Conservation (phyloP, 2,888 invertebrate species). For the Tipula unca region DNA sequence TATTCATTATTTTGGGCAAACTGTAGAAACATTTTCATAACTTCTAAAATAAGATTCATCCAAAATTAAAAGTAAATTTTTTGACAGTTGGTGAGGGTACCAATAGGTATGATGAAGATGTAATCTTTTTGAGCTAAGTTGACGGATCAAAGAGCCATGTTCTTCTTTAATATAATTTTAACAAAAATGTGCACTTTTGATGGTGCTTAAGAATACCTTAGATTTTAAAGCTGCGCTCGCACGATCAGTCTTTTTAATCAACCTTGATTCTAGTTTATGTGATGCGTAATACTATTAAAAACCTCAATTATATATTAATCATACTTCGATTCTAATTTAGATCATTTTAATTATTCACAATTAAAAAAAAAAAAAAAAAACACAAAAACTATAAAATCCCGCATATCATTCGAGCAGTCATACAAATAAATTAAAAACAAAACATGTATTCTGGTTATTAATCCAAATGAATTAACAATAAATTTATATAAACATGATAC, state of each 20-base stretch:
- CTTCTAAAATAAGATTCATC: no score
- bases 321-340: not conserved
- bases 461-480: constrained; percentile 17
- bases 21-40: no score
- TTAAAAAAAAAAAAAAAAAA: not conserved
- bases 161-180: no score
- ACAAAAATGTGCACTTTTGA: no score
- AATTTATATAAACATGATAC: not conserved
- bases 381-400: not conserved
- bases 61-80: no score
- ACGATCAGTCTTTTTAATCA: not conserved
- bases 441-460: not conserved
- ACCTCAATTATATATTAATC: not conserved
- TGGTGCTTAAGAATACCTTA: no score
- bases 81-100: no score
- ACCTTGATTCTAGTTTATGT: not conserved
- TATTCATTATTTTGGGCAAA: no score
- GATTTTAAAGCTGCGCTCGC: no score
- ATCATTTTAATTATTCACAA: not conserved
- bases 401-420: not conserved
- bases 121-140: no score
- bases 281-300: not conserved
- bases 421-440: not conserved
- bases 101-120: no score
- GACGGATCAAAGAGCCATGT: no score